Conservation (phyloP, 2,797 vertebrate genomes). For the Poecilia picta region DNA sequence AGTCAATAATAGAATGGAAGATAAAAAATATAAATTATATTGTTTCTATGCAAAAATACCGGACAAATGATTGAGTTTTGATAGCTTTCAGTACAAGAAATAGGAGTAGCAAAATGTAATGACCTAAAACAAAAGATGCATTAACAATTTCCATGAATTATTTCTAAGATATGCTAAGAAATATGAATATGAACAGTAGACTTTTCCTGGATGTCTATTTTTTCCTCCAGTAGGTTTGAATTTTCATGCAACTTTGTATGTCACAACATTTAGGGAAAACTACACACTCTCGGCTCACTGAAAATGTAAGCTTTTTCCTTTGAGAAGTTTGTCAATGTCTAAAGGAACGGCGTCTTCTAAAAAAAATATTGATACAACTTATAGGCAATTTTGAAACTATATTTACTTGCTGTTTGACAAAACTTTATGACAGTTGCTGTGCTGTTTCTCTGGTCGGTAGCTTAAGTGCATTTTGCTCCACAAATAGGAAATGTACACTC, state of each 20-base stretch:
- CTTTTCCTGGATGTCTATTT: neutral
- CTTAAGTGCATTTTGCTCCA: neutral
- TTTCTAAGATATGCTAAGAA: neutral
- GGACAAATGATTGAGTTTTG: neutral
- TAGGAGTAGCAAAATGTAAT: neutral
- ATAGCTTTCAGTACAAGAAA: neutral
- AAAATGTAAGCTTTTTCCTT: neutral
- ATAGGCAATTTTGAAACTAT: neutral
- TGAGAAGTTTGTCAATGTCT: neutral
- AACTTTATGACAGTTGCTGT: neutral
- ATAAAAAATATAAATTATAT: neutral
- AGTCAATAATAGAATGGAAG: neutral
- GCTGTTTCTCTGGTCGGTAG: neutral
- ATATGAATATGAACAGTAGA: neutral
- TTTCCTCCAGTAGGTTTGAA: neutral
- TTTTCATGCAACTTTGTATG: neutral
- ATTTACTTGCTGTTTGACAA: neutral
- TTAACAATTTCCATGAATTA: neutral
- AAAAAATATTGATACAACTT: neutral
- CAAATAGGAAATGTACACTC: neutral
- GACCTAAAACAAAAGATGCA: neutral
- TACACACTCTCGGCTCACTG: neutral
- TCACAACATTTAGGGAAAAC: neutral
- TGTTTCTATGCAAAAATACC: neutral
- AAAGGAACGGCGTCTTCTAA: neutral